Percentiles rank a stretch among this genome's conserved stretches.
Conservation (phyloP, 2,888 invertebrate genomes). For the Oligia fasciuncula region DNA sequence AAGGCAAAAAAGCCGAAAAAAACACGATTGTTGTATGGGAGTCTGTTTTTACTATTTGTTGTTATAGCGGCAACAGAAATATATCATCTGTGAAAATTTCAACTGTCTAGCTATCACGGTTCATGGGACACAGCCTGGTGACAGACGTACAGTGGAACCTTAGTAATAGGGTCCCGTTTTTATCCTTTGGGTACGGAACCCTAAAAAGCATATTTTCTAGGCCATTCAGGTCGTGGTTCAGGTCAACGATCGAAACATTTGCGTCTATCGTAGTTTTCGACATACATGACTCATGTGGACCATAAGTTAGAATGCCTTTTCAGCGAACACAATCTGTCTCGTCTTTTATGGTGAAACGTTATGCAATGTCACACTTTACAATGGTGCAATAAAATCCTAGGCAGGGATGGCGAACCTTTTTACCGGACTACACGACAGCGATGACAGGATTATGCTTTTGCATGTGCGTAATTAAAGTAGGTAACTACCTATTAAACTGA, state of each 20-base stretch:
- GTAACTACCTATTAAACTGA: neutral
- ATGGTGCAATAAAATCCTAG: conserved; percentile 70
- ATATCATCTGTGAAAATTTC: no score
- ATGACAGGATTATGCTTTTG: neutral
- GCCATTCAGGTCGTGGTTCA: conserved; percentile 36
- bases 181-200: no score
- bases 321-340: conserved; percentile 73
- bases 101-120: no score
- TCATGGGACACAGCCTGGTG: no score
- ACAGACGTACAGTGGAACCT: no score
- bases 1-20: no score
- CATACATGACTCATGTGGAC: conserved; percentile 54
- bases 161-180: no score
- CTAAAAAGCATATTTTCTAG: conserved; percentile 35
- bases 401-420: conserved; percentile 31
- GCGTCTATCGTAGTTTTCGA: conserved; percentile 57
- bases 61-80: no score
- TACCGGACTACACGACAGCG: neutral
- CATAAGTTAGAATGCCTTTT: conserved; percentile 69
- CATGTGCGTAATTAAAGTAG: neutral
- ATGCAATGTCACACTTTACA: conserved; percentile 70
- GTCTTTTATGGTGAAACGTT: conserved; percentile 68
- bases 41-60: no score
- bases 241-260: conserved; percentile 50
- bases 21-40: no score